Conservation (phyloP, 1,140 invertebrate species). For the Drosophila watanabei region DNA sequence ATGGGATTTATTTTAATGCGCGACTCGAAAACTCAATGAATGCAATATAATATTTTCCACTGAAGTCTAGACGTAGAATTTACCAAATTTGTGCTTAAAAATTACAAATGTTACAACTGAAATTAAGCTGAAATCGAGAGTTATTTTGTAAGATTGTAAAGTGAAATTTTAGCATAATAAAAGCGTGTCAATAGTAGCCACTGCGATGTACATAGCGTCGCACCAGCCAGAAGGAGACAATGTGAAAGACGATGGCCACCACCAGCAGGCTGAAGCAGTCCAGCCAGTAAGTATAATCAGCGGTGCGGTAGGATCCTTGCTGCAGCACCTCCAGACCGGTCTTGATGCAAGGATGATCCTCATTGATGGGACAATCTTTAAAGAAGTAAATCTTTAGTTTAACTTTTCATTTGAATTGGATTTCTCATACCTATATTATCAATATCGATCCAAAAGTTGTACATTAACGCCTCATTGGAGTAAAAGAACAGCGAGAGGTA, state of each 20-base stretch:
- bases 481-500: conserved; percentile 91
- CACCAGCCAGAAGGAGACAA: conserved; percentile 69
- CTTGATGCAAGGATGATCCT: conserved; percentile 73
- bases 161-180: conserved; percentile 42
- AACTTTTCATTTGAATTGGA: neutral
- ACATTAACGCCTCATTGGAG: conserved; percentile 89
- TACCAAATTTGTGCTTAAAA: conserved; percentile 52
- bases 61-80: conserved; percentile 52
- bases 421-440: conserved; percentile 87
- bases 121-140: conserved; percentile 36
- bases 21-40: conserved; percentile 43
- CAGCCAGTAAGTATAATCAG: conserved; percentile 71
- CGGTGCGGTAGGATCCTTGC: conserved; percentile 71
- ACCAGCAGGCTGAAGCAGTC: conserved; percentile 75
- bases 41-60: conserved; percentile 73
- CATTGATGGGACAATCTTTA: conserved; percentile 73
- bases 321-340: conserved; percentile 77
- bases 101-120: conserved; percentile 52
- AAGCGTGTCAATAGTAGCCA: conserved; percentile 76
- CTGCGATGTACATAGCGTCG: conserved; percentile 72
- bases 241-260: conserved; percentile 70
- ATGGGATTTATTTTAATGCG: conserved; percentile 48
- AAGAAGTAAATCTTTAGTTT: neutral
- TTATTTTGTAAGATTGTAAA: conserved; percentile 50
- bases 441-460: conserved; percentile 89